Conservation (phyloP, 2,888 invertebrate species). For the Pyrochroa serraticornis region DNA sequence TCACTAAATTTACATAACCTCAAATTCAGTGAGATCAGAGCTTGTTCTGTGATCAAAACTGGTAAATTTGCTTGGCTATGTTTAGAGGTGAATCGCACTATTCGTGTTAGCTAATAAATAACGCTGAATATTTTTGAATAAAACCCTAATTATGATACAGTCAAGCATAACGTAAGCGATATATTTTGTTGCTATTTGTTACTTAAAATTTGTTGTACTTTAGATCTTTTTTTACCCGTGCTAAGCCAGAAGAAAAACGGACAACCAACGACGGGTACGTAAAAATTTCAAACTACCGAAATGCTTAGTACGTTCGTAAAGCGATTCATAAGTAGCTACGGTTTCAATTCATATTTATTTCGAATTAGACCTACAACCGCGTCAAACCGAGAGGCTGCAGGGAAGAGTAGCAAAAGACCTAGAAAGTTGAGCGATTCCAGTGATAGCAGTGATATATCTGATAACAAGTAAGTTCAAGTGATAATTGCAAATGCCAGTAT, state of each 20-base stretch:
- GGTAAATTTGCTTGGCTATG: no score
- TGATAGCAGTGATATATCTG: slow-evolving; percentile 13
- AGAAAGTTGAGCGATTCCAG: slow-evolving; percentile 10
- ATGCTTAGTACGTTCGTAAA: slow-evolving; percentile 10
- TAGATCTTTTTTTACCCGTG: slow-evolving; percentile 24
- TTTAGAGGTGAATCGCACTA: no score
- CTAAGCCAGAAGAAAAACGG: slow-evolving; percentile 10
- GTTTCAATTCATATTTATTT: slow-evolving; percentile 14
- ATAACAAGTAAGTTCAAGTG: slow-evolving; percentile 14
- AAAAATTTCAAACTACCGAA: not conserved
- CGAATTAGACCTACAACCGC: slow-evolving; percentile 16
- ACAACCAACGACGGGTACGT: slow-evolving; percentile 18
- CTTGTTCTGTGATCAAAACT: no score
- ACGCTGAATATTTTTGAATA: no score
- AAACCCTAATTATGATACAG: slow-evolving; percentile 7
- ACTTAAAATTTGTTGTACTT: slow-evolving; percentile 3
- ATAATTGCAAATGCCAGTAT: not conserved
- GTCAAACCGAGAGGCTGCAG: not conserved
- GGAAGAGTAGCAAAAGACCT: slow-evolving; percentile 4
- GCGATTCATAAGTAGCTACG: slow-evolving; percentile 3
- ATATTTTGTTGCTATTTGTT: no score
- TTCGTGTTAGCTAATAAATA: no score
- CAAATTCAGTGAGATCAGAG: no score
- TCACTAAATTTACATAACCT: no score
- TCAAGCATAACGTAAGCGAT: slow-evolving; percentile 18